phyloP scores from a whole-genome alignment of 2,888 invertebrate genomes.

The Ophioninae sp. region DNA sequence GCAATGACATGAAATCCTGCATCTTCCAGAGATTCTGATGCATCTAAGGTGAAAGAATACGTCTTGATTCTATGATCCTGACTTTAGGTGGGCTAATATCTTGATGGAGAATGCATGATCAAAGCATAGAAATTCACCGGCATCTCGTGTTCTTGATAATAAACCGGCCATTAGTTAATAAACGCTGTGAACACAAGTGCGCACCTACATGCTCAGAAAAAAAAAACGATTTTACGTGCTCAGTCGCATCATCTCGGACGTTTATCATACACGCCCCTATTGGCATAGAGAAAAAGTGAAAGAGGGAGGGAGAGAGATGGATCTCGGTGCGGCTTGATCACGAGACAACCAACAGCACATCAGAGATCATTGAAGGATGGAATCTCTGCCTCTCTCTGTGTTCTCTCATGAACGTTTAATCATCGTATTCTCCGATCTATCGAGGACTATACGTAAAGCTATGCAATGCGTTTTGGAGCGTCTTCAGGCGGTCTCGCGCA shows the following conservation, averaged over 20 bases:
- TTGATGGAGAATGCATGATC: conserved; percentile 42
- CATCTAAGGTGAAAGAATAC: conserved; percentile 33
- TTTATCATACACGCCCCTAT: conserved; percentile 63
- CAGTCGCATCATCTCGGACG: conserved; percentile 60
- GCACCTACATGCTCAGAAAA: background rate
- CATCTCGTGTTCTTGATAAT: conserved; percentile 45
- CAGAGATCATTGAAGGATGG: conserved; percentile 43
- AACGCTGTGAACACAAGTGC: conserved; percentile 63
- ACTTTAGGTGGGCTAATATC: conserved; percentile 36
- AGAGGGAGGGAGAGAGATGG: conserved; percentile 9
- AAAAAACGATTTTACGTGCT: conserved; percentile 47
- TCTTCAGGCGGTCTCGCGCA: conserved; percentile 41
- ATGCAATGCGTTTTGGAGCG: conserved; percentile 57
- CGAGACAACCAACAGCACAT: conserved; percentile 49
- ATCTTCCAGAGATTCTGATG: conserved; percentile 28
- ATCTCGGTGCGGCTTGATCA: conserved; percentile 47
- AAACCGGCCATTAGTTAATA: conserved; percentile 69
- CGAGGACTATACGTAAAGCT: conserved; percentile 35
- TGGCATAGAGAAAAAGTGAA: conserved; percentile 28
- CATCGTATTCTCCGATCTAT: conserved; percentile 63
- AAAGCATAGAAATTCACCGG: conserved; percentile 38
- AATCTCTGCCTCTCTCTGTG: conserved; percentile 31
- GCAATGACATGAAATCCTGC: background rate
- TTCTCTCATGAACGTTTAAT: conserved; percentile 69
- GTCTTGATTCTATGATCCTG: conserved; percentile 26